Conservation (phyloP, 2,888 invertebrate species). For the Cecidostiba fungosa region DNA sequence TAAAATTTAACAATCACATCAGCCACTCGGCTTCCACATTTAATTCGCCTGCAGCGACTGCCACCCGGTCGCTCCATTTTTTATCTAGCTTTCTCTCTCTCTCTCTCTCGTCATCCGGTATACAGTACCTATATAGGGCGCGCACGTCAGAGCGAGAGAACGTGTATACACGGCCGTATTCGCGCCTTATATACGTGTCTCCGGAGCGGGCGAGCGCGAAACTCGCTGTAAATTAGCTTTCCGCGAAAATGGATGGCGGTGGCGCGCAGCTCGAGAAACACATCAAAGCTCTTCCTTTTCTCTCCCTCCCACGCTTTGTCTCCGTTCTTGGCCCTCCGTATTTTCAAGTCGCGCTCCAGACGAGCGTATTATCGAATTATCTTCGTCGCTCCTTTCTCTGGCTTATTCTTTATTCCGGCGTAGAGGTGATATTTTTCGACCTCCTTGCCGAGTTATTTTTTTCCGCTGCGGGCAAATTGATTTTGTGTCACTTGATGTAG, state of each 20-base stretch:
- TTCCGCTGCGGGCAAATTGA: slow-evolving; percentile 25
- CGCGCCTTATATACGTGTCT: slow-evolving; percentile 65
- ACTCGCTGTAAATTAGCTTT: slow-evolving; percentile 76
- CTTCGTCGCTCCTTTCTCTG: neutral
- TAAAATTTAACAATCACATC: slow-evolving; percentile 10
- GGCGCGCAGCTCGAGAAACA: slow-evolving; percentile 58
- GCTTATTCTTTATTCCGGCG: neutral
- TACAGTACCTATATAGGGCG: neutral
- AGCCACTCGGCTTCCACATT: neutral
- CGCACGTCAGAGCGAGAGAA: slow-evolving; percentile 26
- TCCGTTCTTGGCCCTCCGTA: neutral
- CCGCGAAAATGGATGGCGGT: slow-evolving; percentile 70
- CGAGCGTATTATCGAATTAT: slow-evolving; percentile 45
- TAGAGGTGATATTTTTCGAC: neutral
- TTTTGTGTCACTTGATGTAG: slow-evolving; percentile 28
- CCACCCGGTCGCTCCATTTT: slow-evolving; percentile 3
- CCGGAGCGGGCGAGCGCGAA: slow-evolving; percentile 67
- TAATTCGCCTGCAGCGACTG: neutral
- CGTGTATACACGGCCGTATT: slow-evolving; percentile 36
- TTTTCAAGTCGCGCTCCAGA: neutral
- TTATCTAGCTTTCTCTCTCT: neutral
- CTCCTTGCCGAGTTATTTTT: neutral
- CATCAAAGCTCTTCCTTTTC: slow-evolving; percentile 50
- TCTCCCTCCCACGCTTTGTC: slow-evolving; percentile 24
- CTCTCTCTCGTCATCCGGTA: neutral